Conservation (phyloP, 2,888 invertebrate species). For the Hemicrepidius hirtus region DNA sequence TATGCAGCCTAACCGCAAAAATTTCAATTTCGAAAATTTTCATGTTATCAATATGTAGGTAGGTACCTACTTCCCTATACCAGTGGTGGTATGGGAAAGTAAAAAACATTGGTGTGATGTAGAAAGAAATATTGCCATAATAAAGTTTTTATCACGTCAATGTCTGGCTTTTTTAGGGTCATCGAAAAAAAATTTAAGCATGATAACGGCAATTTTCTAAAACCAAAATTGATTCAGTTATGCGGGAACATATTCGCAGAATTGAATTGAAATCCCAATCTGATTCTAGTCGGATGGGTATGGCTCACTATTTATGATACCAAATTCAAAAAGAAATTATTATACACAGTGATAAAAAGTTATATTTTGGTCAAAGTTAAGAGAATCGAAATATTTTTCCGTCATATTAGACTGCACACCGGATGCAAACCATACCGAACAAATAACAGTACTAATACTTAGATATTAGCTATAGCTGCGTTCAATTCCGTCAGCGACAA, state of each 20-base stretch:
- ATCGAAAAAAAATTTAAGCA: constrained; percentile 42
- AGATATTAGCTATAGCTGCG: no score
- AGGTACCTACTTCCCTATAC: no score
- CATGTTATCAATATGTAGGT: no score
- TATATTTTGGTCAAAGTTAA: constrained; percentile 36
- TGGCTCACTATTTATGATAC: constrained; percentile 49
- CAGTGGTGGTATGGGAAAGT: no score
- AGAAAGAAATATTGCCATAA: constrained; percentile 42
- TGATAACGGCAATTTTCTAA: constrained; percentile 54
- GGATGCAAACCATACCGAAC: constrained; percentile 31
- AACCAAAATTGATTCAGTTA: constrained; percentile 39
- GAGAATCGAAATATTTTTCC: constrained; percentile 8
- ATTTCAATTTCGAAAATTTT: no score
- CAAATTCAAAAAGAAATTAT: constrained; percentile 51
- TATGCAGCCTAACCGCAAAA: no score
- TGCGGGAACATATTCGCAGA: constrained; percentile 17
- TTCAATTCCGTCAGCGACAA: no score
- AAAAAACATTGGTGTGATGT: constrained; percentile 42
- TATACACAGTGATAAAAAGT: constrained; percentile 43
- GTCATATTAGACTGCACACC: constrained; percentile 28
- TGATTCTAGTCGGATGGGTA: constrained; percentile 6
- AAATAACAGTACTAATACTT: constrained; percentile 32
- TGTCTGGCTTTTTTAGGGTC: constrained; percentile 52
- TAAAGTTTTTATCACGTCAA: constrained; percentile 50
- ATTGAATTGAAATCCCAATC: constrained; percentile 13